Evolutionary conservation across 1,140 invertebrate genomes (phyloP), one percentile per base, ranked within the genome.

Genomic region (Bilobella aurantiaca): DNA sequence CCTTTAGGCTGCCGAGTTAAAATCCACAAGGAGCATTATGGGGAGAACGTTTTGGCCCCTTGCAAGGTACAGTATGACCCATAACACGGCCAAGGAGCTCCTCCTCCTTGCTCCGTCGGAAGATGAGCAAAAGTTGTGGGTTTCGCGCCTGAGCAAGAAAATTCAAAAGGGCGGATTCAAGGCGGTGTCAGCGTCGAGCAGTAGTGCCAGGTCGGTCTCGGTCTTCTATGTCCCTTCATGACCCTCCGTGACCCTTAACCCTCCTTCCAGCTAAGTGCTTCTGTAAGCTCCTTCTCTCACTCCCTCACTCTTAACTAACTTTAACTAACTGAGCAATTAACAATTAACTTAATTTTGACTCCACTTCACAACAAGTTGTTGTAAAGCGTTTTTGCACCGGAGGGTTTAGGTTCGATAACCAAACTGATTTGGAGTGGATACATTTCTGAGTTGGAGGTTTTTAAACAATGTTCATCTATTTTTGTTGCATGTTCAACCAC

Each of bases 1-100:
- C n/a, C 75, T n/a, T n/a, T n/a, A 93, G 93, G 92, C 72, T 98
- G 95, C 81, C 88, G 90, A 74, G 89, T 93, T 73, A 97, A 97
- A 82, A 88, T 97, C 70, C 95, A 98, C 78, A 89, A 91, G 78
- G 94, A 98, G 76, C 94, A 98, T 84, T 85, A 87, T 74, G 90
- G 91, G 76, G 76, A 79, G 29, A 84, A 88, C 75, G 82, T 84
- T 30, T 84, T 94, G 75, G 89, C 90, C 58, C 89, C 90, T 31
- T 93, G 90, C 78, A 94, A 95, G 80, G 83, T 97, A 49, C 91
- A 95, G 76, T 91, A 91, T 74, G 93, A 97, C 82, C 89, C 91
- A 56, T n/a, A 91, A 88, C 70, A 89, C 87, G 71, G 93, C 93
- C 67, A 90, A 93, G 76, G 94, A 97, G 78, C 80, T 97, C 74